phyloP scores from a whole-genome alignment of 2,113 vertebrate species.

The Numida meleagris region DNA sequence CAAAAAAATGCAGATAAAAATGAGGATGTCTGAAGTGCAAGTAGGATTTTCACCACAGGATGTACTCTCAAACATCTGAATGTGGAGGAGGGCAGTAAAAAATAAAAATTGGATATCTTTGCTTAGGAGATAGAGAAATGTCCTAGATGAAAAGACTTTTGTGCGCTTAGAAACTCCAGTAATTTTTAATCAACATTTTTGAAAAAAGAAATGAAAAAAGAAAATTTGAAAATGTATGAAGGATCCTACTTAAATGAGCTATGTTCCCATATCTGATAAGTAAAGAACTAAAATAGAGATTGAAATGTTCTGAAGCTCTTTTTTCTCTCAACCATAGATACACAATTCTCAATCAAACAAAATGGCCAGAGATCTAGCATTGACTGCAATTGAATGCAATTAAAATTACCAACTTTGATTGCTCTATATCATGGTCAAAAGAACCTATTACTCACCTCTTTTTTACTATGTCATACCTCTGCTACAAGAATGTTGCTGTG shows the following conservation, averaged over 20 bases:
- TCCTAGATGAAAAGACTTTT: not conserved
- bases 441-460: not conserved
- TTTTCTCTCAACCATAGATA: not conserved
- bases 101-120: not conserved
- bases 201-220: not conserved
- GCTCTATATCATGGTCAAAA: not conserved
- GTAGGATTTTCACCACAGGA: not conserved
- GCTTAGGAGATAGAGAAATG: not conserved
- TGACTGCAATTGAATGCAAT: not conserved
- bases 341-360: not conserved
- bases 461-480: conserved; percentile 27
- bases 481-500: conserved; percentile 33
- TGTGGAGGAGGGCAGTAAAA: not conserved
- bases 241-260: not conserved
- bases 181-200: not conserved
- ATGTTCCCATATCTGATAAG: not conserved
- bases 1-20: not conserved
- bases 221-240: not conserved
- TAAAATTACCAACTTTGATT: not conserved
- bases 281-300: rapidly evolving
- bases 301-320: not conserved
- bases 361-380: not conserved
- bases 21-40: not conserved
- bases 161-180: not conserved
- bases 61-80: not conserved